These are phyloP conservation scores for Orestias chungarensis DNA, from an alignment of 2,797 vertebrate species.

Conservation along the genomic window DNA sequence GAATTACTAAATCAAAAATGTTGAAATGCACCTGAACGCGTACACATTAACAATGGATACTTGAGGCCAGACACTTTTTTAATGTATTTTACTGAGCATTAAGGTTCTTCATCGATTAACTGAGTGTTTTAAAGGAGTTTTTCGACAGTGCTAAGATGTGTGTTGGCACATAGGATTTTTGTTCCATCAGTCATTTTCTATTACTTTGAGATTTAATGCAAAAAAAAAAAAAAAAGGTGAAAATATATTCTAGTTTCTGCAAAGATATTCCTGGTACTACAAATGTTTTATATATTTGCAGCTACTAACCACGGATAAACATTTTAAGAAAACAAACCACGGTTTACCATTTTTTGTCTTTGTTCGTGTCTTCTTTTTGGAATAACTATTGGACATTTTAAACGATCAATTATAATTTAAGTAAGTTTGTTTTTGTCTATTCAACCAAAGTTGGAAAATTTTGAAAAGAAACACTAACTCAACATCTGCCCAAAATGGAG, in stretches of 20 bases:
- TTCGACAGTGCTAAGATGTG: slow-evolving; percentile 27
- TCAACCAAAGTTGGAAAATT: background rate
- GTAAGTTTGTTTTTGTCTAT: background rate
- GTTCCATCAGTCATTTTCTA: slow-evolving; percentile 25
- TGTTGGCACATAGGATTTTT: slow-evolving; percentile 62
- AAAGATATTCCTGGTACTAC: slow-evolving; percentile 11
- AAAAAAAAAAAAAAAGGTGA: too few species aligned
- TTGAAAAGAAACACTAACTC: slow-evolving; percentile 3
- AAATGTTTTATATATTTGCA: slow-evolving; percentile 16
- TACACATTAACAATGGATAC: slow-evolving; percentile 17
- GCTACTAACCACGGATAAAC: slow-evolving; percentile 1
- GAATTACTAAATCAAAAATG: background rate
- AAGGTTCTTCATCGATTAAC: slow-evolving; percentile 26
- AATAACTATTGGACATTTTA: slow-evolving; percentile 10
- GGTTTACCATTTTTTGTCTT: background rate
- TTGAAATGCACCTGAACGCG: background rate
- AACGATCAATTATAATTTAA: background rate
- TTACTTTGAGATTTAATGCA: slow-evolving; percentile 44
- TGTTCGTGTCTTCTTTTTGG: slow-evolving; percentile 10
- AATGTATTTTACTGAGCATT: slow-evolving; percentile 13
- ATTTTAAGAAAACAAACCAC: background rate
- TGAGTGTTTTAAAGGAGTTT: slow-evolving; percentile 10
- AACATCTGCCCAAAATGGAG: slow-evolving; percentile 11
- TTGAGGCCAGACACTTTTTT: slow-evolving; percentile 52
- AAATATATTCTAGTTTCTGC: slow-evolving; percentile 12